A percentile compares a stretch with the other conserved stretches of the same genome.
Conservation (phyloP, 1,140 invertebrate genomes). For the Metopolophium dirhodum region DNA sequence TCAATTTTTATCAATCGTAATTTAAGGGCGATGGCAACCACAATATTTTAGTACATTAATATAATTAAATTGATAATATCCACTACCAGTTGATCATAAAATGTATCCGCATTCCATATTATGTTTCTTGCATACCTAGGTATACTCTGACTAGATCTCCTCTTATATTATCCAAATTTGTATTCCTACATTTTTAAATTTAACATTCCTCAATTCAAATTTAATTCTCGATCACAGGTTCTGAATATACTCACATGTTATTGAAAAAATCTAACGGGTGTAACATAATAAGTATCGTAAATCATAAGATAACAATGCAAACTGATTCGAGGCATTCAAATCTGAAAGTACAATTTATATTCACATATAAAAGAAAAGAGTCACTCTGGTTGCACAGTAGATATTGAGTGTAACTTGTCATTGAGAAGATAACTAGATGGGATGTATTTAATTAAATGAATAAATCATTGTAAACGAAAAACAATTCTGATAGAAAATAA, state of each 20-base stretch:
- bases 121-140: background rate
- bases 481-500: too few species aligned
- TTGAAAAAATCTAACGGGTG: background rate
- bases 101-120: background rate
- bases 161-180: background rate
- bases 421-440: background rate
- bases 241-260: background rate
- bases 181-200: fast-evolving
- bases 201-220: too few species aligned
- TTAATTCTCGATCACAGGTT: background rate
- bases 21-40: background rate
- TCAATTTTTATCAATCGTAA: background rate
- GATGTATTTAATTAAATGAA: background rate
- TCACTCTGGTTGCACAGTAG: background rate
- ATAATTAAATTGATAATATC: background rate
- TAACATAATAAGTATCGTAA: background rate
- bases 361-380: background rate
- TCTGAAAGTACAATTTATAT: background rate
- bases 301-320: background rate
- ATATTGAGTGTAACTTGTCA: background rate
- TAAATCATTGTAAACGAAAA: too few species aligned
- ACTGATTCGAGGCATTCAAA: background rate
- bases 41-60: background rate
- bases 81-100: background rate
- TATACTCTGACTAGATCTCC: background rate